Percentiles rank a stretch among this genome's conserved stretches.
phyloP scores from a whole-genome alignment of 2,113 vertebrate species.

The Trachemys scripta region DNA sequence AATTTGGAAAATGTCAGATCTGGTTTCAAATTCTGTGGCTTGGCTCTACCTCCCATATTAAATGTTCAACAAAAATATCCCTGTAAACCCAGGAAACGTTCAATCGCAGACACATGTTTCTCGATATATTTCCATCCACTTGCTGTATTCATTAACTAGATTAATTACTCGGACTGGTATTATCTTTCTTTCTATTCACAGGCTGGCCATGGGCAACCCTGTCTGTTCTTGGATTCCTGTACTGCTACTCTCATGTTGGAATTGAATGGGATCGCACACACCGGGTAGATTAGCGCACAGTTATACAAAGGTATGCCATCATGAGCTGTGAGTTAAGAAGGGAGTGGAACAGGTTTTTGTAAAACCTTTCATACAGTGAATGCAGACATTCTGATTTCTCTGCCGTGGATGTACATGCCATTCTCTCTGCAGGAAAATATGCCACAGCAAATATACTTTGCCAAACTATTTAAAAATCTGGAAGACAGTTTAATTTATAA shows the following conservation, averaged over 20 bases:
- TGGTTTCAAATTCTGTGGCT: neutral
- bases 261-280: conserved; percentile 80
- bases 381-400: neutral
- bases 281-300: neutral
- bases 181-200: conserved; percentile 64
- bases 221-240: conserved; percentile 81
- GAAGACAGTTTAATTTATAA: neutral
- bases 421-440: neutral
- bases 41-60: neutral
- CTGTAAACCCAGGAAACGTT: neutral
- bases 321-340: neutral
- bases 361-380: neutral
- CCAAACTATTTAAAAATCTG: neutral
- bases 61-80: conserved; percentile 28
- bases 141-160: neutral
- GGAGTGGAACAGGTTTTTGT: neutral
- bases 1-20: neutral
- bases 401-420: neutral
- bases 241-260: conserved; percentile 83
- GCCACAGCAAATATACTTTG: neutral
- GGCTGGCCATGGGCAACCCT: conserved; percentile 85
- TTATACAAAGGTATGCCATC: neutral
- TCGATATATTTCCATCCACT: neutral
- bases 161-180: conserved; percentile 44
- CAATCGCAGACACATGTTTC: neutral